phyloP scores from a whole-genome alignment of 35 echinoderm and acorn worm species.

The Ptychodera flava region DNA sequence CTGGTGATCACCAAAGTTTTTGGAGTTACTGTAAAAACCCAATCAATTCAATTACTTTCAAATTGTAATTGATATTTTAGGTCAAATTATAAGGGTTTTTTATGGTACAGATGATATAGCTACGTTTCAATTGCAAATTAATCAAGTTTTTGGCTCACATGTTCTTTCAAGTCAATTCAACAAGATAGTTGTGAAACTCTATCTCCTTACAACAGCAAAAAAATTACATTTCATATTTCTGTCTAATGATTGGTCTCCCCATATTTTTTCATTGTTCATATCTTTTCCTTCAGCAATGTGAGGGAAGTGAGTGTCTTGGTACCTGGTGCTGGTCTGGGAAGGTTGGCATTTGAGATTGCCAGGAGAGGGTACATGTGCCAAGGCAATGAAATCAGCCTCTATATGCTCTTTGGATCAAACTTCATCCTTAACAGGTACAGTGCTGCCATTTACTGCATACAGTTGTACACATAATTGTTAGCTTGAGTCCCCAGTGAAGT shows the following conservation, averaged over 20 bases:
- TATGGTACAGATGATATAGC: no score
- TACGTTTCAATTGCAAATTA: no score
- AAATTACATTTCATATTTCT: no score
- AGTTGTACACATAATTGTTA: not conserved
- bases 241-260: not conserved
- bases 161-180: no score
- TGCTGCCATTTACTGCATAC: not conserved
- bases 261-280: slow-evolving; percentile 4
- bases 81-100: no score
- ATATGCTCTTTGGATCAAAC: slow-evolving; percentile 93
- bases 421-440: slow-evolving; percentile 93
- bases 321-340: slow-evolving; percentile 88
- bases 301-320: slow-evolving; percentile 48
- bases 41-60: no score
- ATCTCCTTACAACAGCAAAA: no score
- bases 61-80: no score
- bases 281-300: not conserved
- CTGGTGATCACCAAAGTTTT: no score
- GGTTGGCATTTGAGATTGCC: slow-evolving; percentile 92
- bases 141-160: no score
- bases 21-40: no score
- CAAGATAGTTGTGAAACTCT: no score
- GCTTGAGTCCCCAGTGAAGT: not conserved
- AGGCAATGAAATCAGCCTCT: slow-evolving; percentile 97
- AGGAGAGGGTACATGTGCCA: slow-evolving; percentile 79